Conservation (phyloP, 2,888 invertebrate genomes). For the Mythimna ferrago region DNA sequence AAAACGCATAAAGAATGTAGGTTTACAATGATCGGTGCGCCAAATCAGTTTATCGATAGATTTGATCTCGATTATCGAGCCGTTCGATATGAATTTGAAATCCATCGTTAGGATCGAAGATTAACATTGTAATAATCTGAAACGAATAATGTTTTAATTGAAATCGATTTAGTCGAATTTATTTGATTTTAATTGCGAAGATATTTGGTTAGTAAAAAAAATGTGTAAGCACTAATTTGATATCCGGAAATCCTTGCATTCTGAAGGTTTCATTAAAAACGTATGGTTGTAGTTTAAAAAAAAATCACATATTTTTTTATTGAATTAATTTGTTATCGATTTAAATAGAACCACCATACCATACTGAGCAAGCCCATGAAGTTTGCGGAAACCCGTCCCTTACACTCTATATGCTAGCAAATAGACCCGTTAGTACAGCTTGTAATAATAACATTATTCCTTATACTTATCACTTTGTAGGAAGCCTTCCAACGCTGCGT, state of each 20-base stretch:
- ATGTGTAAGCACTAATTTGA: constrained; percentile 40
- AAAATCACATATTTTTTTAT: neutral
- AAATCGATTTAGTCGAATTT: constrained; percentile 36
- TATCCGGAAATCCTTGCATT: constrained; percentile 50
- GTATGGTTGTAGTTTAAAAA: constrained; percentile 10
- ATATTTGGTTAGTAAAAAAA: constrained; percentile 25
- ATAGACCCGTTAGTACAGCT: too few species aligned
- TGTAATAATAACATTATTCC: too few species aligned
- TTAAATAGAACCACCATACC: neutral
- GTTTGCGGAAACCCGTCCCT: too few species aligned
- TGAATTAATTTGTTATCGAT: constrained; percentile 4
- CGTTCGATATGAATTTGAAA: constrained; percentile 49
- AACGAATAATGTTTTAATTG: constrained; percentile 21
- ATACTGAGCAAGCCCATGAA: too few species aligned
- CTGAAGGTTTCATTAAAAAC: constrained; percentile 27
- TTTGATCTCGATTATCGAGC: constrained; percentile 41
- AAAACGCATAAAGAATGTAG: constrained; percentile 63
- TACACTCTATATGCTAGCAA: too few species aligned
- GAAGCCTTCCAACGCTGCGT: too few species aligned
- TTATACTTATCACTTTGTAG: too few species aligned
- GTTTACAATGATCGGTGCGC: constrained; percentile 39
- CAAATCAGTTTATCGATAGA: constrained; percentile 48
- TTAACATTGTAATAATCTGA: constrained; percentile 45
- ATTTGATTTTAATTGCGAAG: constrained; percentile 54
- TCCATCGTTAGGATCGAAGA: constrained; percentile 42